Evolutionary conservation across 1,140 invertebrate species (phyloP), one percentile per base, ranked within the genome.

Genomic region (Goniozus legneri): DNA sequence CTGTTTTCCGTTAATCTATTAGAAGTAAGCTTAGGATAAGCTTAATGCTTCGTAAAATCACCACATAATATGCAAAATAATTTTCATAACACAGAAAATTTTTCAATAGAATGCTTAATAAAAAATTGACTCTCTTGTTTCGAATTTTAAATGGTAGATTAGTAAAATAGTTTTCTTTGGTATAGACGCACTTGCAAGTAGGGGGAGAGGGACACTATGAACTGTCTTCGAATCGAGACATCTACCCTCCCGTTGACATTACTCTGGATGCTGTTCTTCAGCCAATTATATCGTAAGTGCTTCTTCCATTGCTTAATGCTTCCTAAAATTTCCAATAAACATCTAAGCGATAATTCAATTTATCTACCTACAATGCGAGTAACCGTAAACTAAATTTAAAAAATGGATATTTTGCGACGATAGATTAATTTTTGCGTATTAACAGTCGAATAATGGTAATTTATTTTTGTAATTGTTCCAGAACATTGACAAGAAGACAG

Each of bases 241-340:
- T 67, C 60, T 69, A 68, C 56, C 65, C 67, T 50, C 67, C 69
- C 30, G 60, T 58, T 52, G 71, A 76, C 52, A 64, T 65, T 49
- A 76, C 74, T 52, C 47, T 76, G 62, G 74, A 76, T 44, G 74
- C 67, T 55, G 71, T 76, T 60, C 71, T 76, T 50, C 71, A 76
- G 53, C 74, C 74, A 47, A 75, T 76, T 60, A 75, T 76, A 70
- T 75, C 73, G 74, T 75, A 68, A 75, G 72, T 69, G 54, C 47
- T 60, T 49, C 38, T 51, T 50, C 57, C 49, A 34, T 58, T 37
- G 51, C 57, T 61, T 49, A n/a, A 16, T 39, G 44, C 50, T 54
- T 52, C 10, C 24, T 27, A 27, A 27, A 6, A 27, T 27, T 27
- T n/a, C n/a, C n/a, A n/a, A n/a, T n/a, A n/a, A n/a, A n/a, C n/a